A percentile compares a stretch with the other conserved stretches of the same genome.
phyloP scores from a whole-genome alignment of 2,113 vertebrate genomes.

The Gobiocypris rarus region DNA sequence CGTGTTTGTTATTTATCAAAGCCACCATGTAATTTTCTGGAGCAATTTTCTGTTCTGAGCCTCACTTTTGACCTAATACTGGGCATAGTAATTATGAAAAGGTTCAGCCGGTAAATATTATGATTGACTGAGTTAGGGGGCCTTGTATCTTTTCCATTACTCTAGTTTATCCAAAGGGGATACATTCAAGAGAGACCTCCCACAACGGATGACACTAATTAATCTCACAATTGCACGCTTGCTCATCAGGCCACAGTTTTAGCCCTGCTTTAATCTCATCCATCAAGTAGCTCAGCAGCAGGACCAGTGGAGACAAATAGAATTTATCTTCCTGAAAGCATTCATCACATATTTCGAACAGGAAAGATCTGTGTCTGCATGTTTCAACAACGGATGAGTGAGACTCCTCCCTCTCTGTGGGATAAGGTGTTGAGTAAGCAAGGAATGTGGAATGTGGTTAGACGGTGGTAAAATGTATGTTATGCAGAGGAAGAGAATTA shows the following conservation, averaged over 20 bases:
- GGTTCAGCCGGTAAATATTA: slow-evolving; percentile 11
- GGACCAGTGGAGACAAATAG: slow-evolving; percentile 1
- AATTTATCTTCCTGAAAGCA: background rate
- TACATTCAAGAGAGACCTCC: background rate
- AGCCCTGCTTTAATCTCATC: background rate
- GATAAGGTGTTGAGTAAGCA: background rate
- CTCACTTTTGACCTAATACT: slow-evolving; percentile 18
- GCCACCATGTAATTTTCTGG: slow-evolving; percentile 42
- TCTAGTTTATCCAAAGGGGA: slow-evolving; percentile 30
- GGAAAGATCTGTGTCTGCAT: background rate
- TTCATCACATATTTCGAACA: background rate
- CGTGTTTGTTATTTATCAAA: slow-evolving; percentile 44
- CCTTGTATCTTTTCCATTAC: slow-evolving; percentile 3
- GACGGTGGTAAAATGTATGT: background rate
- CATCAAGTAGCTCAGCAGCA: slow-evolving; percentile 1
- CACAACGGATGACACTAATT: background rate
- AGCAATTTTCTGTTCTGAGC: slow-evolving; percentile 42
- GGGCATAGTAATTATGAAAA: slow-evolving; percentile 16
- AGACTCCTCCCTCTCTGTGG: background rate
- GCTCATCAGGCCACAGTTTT: slow-evolving; percentile 13
- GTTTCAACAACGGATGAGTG: background rate
- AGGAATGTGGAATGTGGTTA: background rate
- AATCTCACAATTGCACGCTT: slow-evolving; percentile 14
- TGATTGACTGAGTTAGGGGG: slow-evolving; percentile 8
- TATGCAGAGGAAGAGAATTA: background rate